phyloP scores from a whole-genome alignment of 2,797 vertebrate genomes.

The Myotis findleyi region DNA sequence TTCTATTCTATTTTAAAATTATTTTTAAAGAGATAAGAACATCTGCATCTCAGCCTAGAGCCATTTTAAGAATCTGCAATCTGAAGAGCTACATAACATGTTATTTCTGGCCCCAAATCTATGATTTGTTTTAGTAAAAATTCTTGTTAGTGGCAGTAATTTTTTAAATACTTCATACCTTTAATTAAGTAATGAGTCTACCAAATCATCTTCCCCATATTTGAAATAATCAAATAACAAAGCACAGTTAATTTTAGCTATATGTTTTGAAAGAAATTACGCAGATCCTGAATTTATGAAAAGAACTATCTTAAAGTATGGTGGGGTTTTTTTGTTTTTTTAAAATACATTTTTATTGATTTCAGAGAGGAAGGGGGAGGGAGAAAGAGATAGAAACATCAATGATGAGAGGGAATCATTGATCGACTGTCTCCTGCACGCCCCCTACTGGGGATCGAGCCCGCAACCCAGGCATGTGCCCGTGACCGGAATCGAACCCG shows the following conservation, averaged over 20 bases:
- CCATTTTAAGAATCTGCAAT: constrained; percentile 18
- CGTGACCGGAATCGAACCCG: too few species aligned
- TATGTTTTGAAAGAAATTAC: background rate
- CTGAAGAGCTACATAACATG: constrained; percentile 41
- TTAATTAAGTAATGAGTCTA: background rate
- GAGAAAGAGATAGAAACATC: too few species aligned
- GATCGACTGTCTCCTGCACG: too few species aligned
- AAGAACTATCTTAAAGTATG: background rate
- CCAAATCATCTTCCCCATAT: constrained; percentile 53
- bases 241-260: background rate
- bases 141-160: constrained; percentile 14
- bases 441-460: too few species aligned
- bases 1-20: constrained; percentile 40
- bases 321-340: too few species aligned
- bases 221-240: background rate
- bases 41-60: background rate
- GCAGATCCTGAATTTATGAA: background rate
- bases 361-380: too few species aligned
- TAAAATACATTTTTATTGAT: too few species aligned
- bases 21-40: constrained; percentile 45
- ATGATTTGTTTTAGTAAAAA: constrained; percentile 35
- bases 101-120: constrained; percentile 38
- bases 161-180: background rate
- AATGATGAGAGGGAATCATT: too few species aligned
- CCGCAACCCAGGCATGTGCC: too few species aligned